phyloP scores from a whole-genome alignment of 1,140 invertebrate genomes.

The Diprion similis region DNA sequence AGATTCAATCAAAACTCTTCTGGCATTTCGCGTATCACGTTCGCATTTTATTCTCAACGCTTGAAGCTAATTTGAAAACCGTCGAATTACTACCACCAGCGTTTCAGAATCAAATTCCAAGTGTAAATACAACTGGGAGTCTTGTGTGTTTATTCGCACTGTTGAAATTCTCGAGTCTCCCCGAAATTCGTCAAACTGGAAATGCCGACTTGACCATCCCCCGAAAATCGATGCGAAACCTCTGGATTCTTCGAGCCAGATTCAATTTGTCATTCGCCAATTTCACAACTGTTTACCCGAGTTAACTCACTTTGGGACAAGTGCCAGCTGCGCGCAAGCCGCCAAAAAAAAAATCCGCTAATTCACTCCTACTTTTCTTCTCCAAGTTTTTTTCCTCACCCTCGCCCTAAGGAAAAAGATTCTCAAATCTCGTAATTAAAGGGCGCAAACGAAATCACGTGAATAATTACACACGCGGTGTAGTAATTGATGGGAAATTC shows the following conservation, averaged over 20 bases:
- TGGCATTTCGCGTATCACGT: too few relatives aligned
- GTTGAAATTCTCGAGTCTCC: neutral
- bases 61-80: neutral
- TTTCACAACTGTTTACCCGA: neutral
- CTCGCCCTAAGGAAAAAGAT: neutral
- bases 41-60: too few relatives aligned
- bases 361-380: neutral
- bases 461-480: too few relatives aligned
- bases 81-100: neutral
- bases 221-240: too few relatives aligned
- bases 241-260: neutral
- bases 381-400: neutral
- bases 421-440: too few relatives aligned
- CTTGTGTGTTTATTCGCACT: neutral
- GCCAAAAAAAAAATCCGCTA: neutral
- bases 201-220: too few relatives aligned
- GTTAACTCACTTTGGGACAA: neutral
- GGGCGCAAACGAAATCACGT: too few relatives aligned
- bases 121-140: neutral
- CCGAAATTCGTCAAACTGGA: too few relatives aligned
- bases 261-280: slow-evolving; percentile 6
- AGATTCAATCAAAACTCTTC: too few relatives aligned
- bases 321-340: neutral
- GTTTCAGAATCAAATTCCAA: too few relatives aligned
- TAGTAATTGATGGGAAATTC: too few relatives aligned